Evolutionary conservation across 2,888 invertebrate genomes (phyloP).

Genomic region (Nemurella pictetii): DNA sequence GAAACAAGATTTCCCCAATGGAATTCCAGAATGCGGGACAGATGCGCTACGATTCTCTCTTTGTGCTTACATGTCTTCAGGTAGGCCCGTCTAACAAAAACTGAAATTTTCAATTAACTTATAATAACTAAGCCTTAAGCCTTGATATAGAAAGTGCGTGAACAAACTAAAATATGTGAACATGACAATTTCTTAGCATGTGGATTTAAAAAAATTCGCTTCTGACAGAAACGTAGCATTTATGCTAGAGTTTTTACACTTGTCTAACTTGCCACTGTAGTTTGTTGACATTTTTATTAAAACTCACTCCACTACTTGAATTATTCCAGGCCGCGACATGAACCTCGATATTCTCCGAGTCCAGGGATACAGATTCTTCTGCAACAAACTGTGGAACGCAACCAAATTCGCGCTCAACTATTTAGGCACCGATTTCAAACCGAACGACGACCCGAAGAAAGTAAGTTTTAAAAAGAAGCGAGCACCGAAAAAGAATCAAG

Average conservation of each 20-base stretch:
- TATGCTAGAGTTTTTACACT: too few relatives aligned
- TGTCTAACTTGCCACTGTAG: too few relatives aligned
- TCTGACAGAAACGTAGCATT: too few relatives aligned
- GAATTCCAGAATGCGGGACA: conserved; percentile 96
- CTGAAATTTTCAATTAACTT: too few relatives aligned
- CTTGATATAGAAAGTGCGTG: too few relatives aligned
- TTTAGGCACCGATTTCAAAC: conserved; percentile 46
- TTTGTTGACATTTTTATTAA: too few relatives aligned
- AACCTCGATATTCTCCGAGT: conserved; percentile 95
- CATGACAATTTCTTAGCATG: too few relatives aligned
- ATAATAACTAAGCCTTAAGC: too few relatives aligned
- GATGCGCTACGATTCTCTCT: conserved; percentile 92
- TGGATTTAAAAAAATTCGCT: too few relatives aligned
- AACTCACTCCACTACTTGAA: too few relatives aligned
- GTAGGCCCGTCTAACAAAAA: too few relatives aligned
- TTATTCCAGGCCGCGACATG: conserved; percentile 79
- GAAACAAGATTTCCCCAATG: conserved; percentile 70
- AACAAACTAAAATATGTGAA: too few relatives aligned
- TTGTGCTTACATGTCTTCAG: conserved; percentile 84
- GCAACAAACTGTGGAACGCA: conserved; percentile 99
- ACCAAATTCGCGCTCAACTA: conserved; percentile 80
- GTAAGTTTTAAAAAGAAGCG: conserved; percentile 32
- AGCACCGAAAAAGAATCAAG: conserved; percentile 3
- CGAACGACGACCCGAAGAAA: conserved; percentile 32
- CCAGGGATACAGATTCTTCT: conserved; percentile 94